phyloP scores from a whole-genome alignment of 2,888 invertebrate genomes.

The Gasteruption jaculator region DNA sequence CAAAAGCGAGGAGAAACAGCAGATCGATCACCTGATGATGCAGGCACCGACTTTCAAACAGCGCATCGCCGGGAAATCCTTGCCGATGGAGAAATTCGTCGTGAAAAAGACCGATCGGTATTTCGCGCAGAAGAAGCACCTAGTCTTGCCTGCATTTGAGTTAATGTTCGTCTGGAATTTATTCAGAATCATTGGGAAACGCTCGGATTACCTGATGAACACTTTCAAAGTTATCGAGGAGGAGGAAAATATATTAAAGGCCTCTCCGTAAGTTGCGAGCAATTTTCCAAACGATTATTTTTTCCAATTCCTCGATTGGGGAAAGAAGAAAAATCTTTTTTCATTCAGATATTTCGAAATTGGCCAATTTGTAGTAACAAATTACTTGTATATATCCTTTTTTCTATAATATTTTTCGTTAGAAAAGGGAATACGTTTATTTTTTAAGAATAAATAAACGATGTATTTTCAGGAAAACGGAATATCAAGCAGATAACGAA shows the following conservation, averaged over 20 bases:
- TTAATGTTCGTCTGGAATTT: slow-evolving; percentile 91
- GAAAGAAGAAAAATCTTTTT: too few species aligned
- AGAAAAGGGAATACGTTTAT: slow-evolving; percentile 2
- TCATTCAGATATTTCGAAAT: not conserved
- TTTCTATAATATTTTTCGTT: slow-evolving; percentile 10
- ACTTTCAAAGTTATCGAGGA: slow-evolving; percentile 63
- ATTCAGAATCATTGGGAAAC: slow-evolving; percentile 75
- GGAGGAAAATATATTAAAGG: slow-evolving; percentile 42
- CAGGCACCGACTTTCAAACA: slow-evolving; percentile 80
- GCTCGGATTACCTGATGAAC: slow-evolving; percentile 60
- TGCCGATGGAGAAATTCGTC: slow-evolving; percentile 96
- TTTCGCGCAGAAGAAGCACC: slow-evolving; percentile 65
- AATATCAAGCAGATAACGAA: slow-evolving; percentile 66
- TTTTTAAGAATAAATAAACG: slow-evolving; percentile 29
- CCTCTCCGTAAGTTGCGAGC: slow-evolving; percentile 29
- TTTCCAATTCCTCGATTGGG: too few species aligned
- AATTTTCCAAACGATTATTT: not conserved
- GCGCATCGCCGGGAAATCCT: slow-evolving; percentile 90
- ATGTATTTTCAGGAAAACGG: slow-evolving; percentile 39
- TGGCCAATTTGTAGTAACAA: not conserved
- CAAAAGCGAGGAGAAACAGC: slow-evolving; percentile 52
- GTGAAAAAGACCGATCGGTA: slow-evolving; percentile 81
- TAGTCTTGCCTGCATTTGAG: slow-evolving; percentile 82
- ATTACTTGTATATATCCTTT: not conserved
- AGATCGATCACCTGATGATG: slow-evolving; percentile 66